Conservation (phyloP, 2,797 vertebrate species). For the Scyliorhinus canicula region DNA sequence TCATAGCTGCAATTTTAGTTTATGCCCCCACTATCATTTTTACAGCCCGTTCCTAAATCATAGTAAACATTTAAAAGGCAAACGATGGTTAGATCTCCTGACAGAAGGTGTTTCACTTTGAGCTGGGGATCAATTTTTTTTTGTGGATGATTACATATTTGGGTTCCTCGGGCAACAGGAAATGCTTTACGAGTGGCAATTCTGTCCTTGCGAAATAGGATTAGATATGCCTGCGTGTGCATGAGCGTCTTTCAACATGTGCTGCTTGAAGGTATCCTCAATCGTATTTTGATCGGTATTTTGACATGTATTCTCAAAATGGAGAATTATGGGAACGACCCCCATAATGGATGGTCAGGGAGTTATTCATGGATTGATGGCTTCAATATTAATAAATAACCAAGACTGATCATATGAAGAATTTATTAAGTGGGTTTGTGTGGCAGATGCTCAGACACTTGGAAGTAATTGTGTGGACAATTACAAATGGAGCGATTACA, state of each 20-base stretch:
- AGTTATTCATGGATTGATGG: not conserved
- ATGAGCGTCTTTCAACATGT: not conserved
- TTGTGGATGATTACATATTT: not conserved
- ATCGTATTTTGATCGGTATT: not conserved
- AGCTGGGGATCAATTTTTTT: not conserved
- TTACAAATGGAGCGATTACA: not conserved
- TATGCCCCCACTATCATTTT: not conserved
- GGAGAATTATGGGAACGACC: not conserved
- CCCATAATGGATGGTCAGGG: no score
- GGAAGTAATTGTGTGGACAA: not conserved
- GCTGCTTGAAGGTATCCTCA: not conserved
- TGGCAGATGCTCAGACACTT: not conserved
- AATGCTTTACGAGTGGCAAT: not conserved
- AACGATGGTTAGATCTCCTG: not conserved
- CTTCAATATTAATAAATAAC: slow-evolving; percentile 18
- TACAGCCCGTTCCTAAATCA: not conserved
- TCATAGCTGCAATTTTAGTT: not conserved
- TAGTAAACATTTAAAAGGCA: not conserved
- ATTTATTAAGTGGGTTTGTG: not conserved
- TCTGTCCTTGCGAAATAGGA: not conserved
- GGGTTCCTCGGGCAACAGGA: not conserved
- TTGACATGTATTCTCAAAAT: slow-evolving; percentile 19
- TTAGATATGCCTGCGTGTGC: not conserved
- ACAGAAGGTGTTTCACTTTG: slow-evolving; percentile 7
- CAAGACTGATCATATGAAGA: not conserved